Base-by-base conservation (phyloP, 2,113 vertebrate genomes). In the Pica pica region DNA sequence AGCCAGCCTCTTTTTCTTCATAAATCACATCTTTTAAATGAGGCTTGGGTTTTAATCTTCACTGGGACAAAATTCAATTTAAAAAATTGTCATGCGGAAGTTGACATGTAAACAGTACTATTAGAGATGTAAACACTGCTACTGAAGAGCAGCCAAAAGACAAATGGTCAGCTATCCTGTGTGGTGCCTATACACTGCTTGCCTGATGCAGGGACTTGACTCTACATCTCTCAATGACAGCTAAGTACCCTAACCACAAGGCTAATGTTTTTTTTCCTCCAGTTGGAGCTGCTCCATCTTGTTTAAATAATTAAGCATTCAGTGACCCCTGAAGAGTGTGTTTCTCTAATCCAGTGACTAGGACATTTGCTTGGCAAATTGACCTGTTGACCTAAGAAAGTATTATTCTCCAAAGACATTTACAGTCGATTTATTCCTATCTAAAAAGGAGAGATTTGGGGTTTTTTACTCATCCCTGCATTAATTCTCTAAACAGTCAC, bases 251-350 rank as follows among this genome's bases (percentile, higher is more conserved):
- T 42, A 61, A 90, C 33, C 46, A 90, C 59, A 70, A 95, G 55
- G 39, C 31, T 95, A 86, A 88, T 61, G 18, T 10, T 47, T 73
- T 90, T 82, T 77, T 50, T 42, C 42, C 30, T 70, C 37, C 59
- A 80, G 30, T 30, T 92, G 77, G 60, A 90, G 68, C 50, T 85
- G 46, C 73, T 93, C 76, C 42, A 74, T 77, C 46, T 74, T 88
- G 63, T 81, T 94, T 83, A 96, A 94, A 95, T 59, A 97, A 94
- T 87, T 68, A 91, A 83, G 44, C 27, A 92, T 61, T 59, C 63
- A 42, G 63, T 80, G 86, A 92, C 76, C 83, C 52, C 59, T 59
- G 39, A 86, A 88, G 37, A 89, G 76, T 39, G 7, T 83, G 33
- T 81, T 55, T 89, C 50, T 90, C 59, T 83, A 90, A 86, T 55